Percentiles rank a stretch among this genome's conserved stretches.
phyloP scores from a whole-genome alignment of 2,888 invertebrate species.

The Acronicta aceris region DNA sequence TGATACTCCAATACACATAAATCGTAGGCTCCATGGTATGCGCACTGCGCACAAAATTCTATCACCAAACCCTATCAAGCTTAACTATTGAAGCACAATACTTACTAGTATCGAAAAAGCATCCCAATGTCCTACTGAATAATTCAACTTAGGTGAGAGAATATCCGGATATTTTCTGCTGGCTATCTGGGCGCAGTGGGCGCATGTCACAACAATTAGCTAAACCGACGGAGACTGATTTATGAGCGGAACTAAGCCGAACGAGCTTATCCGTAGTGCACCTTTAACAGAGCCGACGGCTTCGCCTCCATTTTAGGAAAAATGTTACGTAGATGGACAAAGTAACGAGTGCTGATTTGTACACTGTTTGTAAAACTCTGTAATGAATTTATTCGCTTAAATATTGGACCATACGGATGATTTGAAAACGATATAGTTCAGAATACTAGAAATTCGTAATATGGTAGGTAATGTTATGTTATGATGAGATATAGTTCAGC shows the following conservation, averaged over 20 bases:
- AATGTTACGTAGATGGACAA: conserved; percentile 2
- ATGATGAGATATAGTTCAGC: no score
- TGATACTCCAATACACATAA: no score
- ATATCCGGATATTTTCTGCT: conserved; percentile 31
- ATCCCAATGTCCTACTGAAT: conserved; percentile 22
- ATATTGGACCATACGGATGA: no score
- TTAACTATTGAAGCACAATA: not conserved
- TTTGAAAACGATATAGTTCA: no score
- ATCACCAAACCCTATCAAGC: not conserved
- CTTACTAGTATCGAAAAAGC: conserved; percentile 4
- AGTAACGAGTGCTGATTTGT: conserved; percentile 1
- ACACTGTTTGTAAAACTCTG: not conserved
- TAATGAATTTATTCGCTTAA: no score
- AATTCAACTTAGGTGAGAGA: conserved; percentile 28
- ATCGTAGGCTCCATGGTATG: no score
- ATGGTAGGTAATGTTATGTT: no score
- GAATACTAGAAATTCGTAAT: no score
- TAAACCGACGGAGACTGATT: conserved; percentile 62
- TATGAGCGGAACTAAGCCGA: conserved; percentile 61
- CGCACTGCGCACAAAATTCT: no score
- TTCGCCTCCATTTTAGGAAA: conserved; percentile 28
- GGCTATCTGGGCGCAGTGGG: conserved; percentile 32
- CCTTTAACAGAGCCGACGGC: conserved; percentile 37
- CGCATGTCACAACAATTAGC: conserved; percentile 65
- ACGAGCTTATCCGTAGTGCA: conserved; percentile 50